A percentile compares a stretch with the other conserved stretches of the same genome.
Evolutionary conservation across 2,113 vertebrate genomes (phyloP).

Genomic region (Chelonoidis abingdonii): DNA sequence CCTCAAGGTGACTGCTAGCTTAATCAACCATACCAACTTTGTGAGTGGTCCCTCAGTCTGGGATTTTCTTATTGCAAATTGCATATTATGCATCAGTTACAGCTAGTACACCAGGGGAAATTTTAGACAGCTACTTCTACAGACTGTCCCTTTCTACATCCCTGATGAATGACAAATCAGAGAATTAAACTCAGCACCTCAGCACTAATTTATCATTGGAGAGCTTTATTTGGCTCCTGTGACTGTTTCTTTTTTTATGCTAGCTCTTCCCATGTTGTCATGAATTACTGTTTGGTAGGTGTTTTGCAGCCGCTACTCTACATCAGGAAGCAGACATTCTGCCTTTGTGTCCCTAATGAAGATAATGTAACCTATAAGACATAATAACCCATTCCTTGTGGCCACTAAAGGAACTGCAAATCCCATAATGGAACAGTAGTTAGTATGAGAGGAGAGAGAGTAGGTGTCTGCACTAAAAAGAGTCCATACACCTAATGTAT

Average conservation of each 20-base stretch:
- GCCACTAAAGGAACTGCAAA: slow-evolving; percentile 20
- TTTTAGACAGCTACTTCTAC: fast-evolving
- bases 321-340: slow-evolving; percentile 55
- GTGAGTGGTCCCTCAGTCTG: background rate
- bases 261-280: background rate
- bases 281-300: slow-evolving; percentile 24
- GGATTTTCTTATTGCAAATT: background rate
- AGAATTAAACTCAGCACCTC: background rate
- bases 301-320: slow-evolving; percentile 49
- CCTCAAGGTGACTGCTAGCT: background rate
- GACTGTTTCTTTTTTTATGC: background rate
- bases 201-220: background rate
- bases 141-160: background rate
- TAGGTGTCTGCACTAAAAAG: slow-evolving; percentile 18
- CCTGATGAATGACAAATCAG: background rate
- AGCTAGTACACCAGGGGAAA: fast-evolving
- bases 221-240: background rate
- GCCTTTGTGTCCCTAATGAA: slow-evolving; percentile 22
- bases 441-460: slow-evolving; percentile 23
- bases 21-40: fast-evolving
- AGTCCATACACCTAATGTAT: slow-evolving; percentile 19
- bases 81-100: fast-evolving
- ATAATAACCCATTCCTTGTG: background rate
- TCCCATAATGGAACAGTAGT: background rate
- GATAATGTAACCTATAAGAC: slow-evolving; percentile 38